Evolutionary conservation across 2,888 invertebrate genomes (phyloP).

Genomic region (Mythimna vitellina): DNA sequence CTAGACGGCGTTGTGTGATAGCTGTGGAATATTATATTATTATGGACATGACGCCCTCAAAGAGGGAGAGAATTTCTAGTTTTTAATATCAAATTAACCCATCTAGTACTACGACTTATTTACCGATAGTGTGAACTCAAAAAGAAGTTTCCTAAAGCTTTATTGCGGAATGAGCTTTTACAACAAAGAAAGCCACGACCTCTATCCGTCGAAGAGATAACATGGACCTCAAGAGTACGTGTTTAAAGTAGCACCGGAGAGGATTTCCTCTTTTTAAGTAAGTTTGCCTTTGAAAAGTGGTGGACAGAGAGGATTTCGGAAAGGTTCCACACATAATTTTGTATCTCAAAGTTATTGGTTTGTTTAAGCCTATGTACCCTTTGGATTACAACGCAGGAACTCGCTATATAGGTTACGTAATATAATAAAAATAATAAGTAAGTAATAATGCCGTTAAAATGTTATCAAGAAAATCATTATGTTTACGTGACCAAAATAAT

Average conservation of each 20-base stretch:
- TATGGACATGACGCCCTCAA: too few relatives aligned
- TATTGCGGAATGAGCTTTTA: conserved; percentile 32
- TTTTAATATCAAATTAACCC: not conserved
- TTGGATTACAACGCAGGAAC: not conserved
- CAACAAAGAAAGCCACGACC: conserved; percentile 35
- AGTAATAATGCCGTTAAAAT: not conserved
- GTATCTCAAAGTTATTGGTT: conserved; percentile 20
- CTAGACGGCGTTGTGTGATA: too few relatives aligned
- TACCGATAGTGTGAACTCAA: not conserved
- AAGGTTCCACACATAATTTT: conserved; percentile 14
- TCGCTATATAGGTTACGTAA: not conserved
- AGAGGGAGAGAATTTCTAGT: not conserved
- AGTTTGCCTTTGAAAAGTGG: conserved; percentile 52
- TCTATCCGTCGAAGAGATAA: conserved; percentile 46
- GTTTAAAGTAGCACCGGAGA: conserved; percentile 37
- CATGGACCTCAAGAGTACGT: conserved; percentile 52
- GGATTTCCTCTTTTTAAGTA: conserved; percentile 58
- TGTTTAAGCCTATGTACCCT: conserved; percentile 4
- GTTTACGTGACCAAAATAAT: not conserved
- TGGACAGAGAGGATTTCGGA: conserved; percentile 32
- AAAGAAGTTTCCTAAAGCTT: conserved; percentile 28
- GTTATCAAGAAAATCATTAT: not conserved
- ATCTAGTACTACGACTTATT: conserved; percentile 1
- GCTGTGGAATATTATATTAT: too few relatives aligned
- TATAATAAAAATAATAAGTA: not conserved